Evolutionary conservation across 2,797 vertebrate genomes (phyloP).

Genomic region (Peromyscus attwateri): DNA sequence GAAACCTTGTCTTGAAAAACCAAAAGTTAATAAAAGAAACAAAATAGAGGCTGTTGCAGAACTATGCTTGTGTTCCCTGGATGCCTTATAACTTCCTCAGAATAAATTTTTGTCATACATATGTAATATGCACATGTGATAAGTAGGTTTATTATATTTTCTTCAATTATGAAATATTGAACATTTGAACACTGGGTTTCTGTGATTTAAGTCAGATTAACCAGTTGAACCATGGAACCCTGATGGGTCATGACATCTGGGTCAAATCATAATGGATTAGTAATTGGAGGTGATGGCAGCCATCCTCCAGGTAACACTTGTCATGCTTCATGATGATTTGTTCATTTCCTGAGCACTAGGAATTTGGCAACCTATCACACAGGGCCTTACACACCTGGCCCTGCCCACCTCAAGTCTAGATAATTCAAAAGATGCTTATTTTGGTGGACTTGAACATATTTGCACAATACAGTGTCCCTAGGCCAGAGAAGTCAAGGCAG

Average conservation of each 20-base stretch:
- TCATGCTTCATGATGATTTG: background rate
- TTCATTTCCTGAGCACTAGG: background rate
- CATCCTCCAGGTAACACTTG: background rate
- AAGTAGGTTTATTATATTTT: background rate
- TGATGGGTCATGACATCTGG: background rate
- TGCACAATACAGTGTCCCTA: background rate
- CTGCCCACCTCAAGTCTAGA: background rate
- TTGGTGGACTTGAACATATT: background rate
- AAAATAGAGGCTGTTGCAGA: background rate
- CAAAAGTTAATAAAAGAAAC: too few species aligned
- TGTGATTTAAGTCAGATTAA: background rate
- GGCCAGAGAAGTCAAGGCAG: background rate
- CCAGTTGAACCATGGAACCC: background rate
- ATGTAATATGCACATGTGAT: background rate
- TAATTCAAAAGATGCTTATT: background rate
- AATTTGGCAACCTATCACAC: slow-evolving; percentile 18
- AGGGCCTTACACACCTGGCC: background rate
- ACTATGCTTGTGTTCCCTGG: background rate
- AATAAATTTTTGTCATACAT: background rate
- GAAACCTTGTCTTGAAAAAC: too few species aligned
- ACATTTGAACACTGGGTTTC: background rate
- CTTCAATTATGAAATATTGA: background rate
- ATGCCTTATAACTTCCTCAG: background rate
- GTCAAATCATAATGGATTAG: background rate
- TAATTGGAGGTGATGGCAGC: background rate